Evolutionary conservation across 2,797 vertebrate genomes (phyloP), one percentile per base, ranked within the genome.

Genomic region (Avahi laniger): DNA sequence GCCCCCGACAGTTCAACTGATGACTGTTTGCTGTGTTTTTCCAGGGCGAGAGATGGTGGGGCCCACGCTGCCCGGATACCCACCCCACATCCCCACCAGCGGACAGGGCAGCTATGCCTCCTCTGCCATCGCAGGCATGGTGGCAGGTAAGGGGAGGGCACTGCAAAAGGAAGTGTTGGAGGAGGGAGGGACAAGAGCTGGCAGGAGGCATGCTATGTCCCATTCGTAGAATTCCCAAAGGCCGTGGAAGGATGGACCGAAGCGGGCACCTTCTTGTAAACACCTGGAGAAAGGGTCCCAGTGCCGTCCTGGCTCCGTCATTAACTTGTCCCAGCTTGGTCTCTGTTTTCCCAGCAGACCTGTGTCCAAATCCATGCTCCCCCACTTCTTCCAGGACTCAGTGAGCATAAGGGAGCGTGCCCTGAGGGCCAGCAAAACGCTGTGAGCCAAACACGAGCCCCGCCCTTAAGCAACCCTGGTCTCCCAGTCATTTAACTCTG

Each of bases 61-160:
- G 98, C 99, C 99, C 97, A 99, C 99, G 35, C 98, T 99, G 86
- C 99, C 99, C 0, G 99, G 99, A 41, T 99, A 99, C 97, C 99
- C 99, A n/a, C 99, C 99, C 72, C 99, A 99, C 98, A 99, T 99
- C 97, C 99, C 99, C 57, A 98, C 98, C 57, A 98, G 98, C 0
- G 98, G 99, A 65, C 99, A 99, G 98, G 98, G 99, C 13, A 99
- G 99, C 92, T 99, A 99, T 97, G 98, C 99, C n/a, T 99, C 99
- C 46, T 99, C 99, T 2, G 99, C 99, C 96, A 99, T 99, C 97
- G 99, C 99, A 0, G 99, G 99, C 97, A 99, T 99, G 99, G 99
- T 99, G 75, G 98, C 99, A 98, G 99, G 99, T 99, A 98, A 98
- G 97, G 61, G 17, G 61, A 54, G 4, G 30, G 38, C 33, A 26